Conservation (phyloP, 1,140 invertebrate genomes). For the Panulirus ornatus region DNA sequence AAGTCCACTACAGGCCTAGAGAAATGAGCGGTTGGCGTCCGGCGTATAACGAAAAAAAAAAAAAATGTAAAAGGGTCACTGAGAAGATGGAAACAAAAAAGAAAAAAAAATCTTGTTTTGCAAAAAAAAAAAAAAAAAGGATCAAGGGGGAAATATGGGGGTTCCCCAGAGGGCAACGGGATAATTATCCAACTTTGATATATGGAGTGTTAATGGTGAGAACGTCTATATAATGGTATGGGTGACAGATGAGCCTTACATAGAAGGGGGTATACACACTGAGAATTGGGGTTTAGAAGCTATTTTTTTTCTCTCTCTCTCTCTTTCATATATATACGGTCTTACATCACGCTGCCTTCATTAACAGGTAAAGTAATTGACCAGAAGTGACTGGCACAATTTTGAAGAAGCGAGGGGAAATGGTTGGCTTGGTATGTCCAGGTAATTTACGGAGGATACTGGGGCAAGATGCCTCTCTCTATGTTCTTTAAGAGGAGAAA, state of each 20-base stretch:
- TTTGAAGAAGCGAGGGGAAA: too few species aligned
- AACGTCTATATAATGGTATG: conserved; percentile 19
- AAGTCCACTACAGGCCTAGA: too few species aligned
- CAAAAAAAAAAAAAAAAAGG: not conserved
- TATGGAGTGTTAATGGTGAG: conserved; percentile 24
- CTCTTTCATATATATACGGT: too few species aligned
- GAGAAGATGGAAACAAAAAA: too few species aligned
- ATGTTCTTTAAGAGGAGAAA: too few species aligned
- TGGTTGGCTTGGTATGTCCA: too few species aligned
- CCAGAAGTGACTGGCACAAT: not conserved
- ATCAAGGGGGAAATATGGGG: not conserved
- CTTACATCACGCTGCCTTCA: not conserved
- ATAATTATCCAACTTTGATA: not conserved
- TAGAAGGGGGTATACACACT: not conserved
- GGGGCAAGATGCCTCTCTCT: too few species aligned
- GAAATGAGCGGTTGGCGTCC: too few species aligned
- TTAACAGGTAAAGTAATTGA: conserved; percentile 29
- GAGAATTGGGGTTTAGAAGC: not conserved
- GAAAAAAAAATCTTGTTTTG: too few species aligned
- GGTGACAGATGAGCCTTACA: conserved; percentile 8
- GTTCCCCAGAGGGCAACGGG: not conserved
- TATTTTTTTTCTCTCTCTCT: not conserved
- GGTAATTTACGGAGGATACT: too few species aligned
- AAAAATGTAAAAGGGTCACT: not conserved
- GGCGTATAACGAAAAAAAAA: conserved; percentile 15